These are phyloP conservation scores for Opisthograptis luteolata DNA, from an alignment of 2,888 invertebrate species.

Conservation along the genomic window DNA sequence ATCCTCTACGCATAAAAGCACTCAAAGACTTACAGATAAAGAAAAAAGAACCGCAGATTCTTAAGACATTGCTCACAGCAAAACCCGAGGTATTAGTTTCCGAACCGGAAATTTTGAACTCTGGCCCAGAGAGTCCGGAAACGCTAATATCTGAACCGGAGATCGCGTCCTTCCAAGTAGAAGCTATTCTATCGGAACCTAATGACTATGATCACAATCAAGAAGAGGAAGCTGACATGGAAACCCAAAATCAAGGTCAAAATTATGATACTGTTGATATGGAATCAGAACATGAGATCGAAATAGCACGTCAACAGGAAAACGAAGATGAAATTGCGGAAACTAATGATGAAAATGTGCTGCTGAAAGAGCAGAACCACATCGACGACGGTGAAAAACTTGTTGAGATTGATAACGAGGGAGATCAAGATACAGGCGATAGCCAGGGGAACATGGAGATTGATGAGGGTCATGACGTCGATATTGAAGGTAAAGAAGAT, in stretches of 20 bases:
- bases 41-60: constrained; percentile 79
- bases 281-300: constrained; percentile 80
- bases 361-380: constrained; percentile 44
- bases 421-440: constrained; percentile 51
- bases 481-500: constrained; percentile 47
- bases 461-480: constrained; percentile 45
- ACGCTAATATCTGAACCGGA: constrained; percentile 81
- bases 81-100: constrained; percentile 77
- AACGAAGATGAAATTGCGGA: constrained; percentile 47
- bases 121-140: constrained; percentile 80
- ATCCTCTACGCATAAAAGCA: constrained; percentile 78
- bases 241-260: constrained; percentile 60
- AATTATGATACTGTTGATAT: constrained; percentile 78
- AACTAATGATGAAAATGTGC: constrained; percentile 47
- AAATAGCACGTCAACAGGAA: constrained; percentile 71
- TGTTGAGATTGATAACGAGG: constrained; percentile 54
- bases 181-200: constrained; percentile 77
- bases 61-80: constrained; percentile 77
- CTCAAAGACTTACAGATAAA: constrained; percentile 81
- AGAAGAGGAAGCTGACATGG: constrained; percentile 58
- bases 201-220: constrained; percentile 62
- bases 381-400: constrained; percentile 45
- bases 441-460: constrained; percentile 53
- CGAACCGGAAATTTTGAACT: constrained; percentile 78
- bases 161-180: constrained; percentile 80